Base-by-base conservation (phyloP, 2,888 invertebrate genomes). In the Odontocerum albicorne region DNA sequence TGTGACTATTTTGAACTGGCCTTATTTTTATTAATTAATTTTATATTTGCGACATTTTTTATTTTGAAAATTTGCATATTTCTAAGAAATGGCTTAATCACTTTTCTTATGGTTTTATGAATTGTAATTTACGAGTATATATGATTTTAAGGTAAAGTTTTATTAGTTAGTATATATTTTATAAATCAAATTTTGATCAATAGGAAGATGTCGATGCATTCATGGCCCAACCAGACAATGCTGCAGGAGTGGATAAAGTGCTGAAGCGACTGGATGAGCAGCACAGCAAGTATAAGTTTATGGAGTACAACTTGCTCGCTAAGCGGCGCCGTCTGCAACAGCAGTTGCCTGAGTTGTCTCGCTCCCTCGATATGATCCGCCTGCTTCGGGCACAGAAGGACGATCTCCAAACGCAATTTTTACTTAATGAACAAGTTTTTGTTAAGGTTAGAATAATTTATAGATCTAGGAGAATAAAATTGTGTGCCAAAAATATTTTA, bases 171-270 rank as follows among this genome's bases (percentile, higher is more conserved):
- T n/a, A n/a, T n/a, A n/a, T 61, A 55, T 38, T 10, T n/a, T 27
- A 39, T 32, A 40, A 13, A 27, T n/a, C 12, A 4, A 15, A 44
- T 32, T 27, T 59, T 62, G 71, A 70, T 3, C 64, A n/a, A n/a
- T n/a, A 92, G 91, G 96, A 96, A 68, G 95, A 98, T 85, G 96
- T 98, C 31, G 95, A 97, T 68, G 84, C 87, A 53, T 98, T 88
- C 72, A 95, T 98, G 95, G 82, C 81, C 59, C 77, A 83, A 65
- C 79, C 89, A 12, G 94, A 92, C 66, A 93, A 94, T 68, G 83
- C 83, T 61, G 87, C 85, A 44, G 86, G 88, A 60, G 92, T 90
- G 2, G 94, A 96, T 65, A 85, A 86, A 69, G 95, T 95, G 12
- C 74, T 97, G 47, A 87, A 87, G 66, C 84, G 82, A 66, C 76